Evolutionary conservation across 2,888 invertebrate species (phyloP), one percentile per base, ranked within the genome.

Genomic region (Colletes collaris): DNA sequence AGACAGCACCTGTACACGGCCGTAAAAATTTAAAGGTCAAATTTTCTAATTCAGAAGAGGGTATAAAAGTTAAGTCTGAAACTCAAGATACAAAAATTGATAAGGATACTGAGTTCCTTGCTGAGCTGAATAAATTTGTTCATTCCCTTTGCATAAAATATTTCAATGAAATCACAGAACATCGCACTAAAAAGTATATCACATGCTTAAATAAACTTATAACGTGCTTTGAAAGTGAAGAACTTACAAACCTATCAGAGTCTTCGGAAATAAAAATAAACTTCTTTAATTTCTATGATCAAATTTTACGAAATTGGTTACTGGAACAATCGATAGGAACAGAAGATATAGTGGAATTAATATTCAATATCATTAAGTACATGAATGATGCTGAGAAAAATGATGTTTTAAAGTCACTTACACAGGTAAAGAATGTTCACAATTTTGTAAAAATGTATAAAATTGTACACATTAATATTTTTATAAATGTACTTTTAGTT

Each of bases 311-410:
- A 35, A 86, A 82, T 0, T 95, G 96, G 95, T 91, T 96, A 66
- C 85, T 92, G 0, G 93, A 93, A 0, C 94, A 94, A 64, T 90
- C 93, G 0, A 94, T 94, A 84, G 93, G 94, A 27, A 94, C 94
- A 53, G 94, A 94, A 81, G 90, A 94, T 49, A 92, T 96, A 2
- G 93, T 96, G 2, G 95, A 96, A 87, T 92, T 97, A 11, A 93
- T 95, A 62, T 96, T 97, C 90, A 93, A 95, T 74, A 88, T 96
- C 64, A 89, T 96, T 76, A 93, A 93, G 49, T 94, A 95, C 82
- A 90, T 96, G 84, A 90, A 92, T 35, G 93, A 94, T 50, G 63
- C 81, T 4, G 95, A 95, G 66, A 95, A 95, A 87, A 92, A 94
- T 40, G 91, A 91, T 2, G 93, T 96, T 77, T 93, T 96, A 79